Conservation (phyloP, 2,888 invertebrate species). For the Seira sanloemensis region DNA sequence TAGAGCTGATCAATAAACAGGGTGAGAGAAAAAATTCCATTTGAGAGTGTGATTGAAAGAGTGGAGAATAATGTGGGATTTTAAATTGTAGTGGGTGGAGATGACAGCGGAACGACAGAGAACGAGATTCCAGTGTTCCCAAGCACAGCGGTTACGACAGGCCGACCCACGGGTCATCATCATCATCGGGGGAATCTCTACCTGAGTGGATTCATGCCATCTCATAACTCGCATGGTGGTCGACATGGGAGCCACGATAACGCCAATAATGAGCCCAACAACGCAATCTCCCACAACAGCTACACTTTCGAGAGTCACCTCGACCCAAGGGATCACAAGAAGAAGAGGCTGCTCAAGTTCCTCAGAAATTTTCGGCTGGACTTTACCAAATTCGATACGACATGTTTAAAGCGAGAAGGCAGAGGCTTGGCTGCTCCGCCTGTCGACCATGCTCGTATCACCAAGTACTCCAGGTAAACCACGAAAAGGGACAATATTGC, state of each 20-base stretch:
- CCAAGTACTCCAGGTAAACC: conserved; percentile 71
- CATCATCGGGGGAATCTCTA: conserved; percentile 52
- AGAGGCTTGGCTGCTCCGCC: conserved; percentile 71
- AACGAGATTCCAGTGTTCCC: conserved; percentile 73
- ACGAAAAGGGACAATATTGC: neutral
- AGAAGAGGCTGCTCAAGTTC: conserved; percentile 72
- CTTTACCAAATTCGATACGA: conserved; percentile 74
- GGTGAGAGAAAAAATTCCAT: too few species aligned
- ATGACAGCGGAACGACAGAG: conserved; percentile 70
- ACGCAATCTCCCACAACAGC: conserved; percentile 40
- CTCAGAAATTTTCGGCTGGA: conserved; percentile 73
- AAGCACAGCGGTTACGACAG: conserved; percentile 63
- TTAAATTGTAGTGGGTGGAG: conserved; percentile 66
- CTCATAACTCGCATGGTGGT: conserved; percentile 58
- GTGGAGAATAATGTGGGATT: too few species aligned
- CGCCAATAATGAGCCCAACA: conserved; percentile 23
- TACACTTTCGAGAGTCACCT: conserved; percentile 35
- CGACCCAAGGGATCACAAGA: conserved; percentile 62
- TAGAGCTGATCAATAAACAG: neutral
- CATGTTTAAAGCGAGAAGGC: conserved; percentile 72
- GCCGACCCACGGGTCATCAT: conserved; percentile 57
- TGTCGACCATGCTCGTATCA: conserved; percentile 71
- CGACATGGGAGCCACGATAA: conserved; percentile 59
- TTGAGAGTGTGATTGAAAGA: too few species aligned
- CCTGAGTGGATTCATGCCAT: conserved; percentile 45